A percentile compares a stretch with the other conserved stretches of the same genome.
Evolutionary conservation across 2,113 vertebrate species (phyloP).

Genomic region (Pyrgilauda ruficollis): DNA sequence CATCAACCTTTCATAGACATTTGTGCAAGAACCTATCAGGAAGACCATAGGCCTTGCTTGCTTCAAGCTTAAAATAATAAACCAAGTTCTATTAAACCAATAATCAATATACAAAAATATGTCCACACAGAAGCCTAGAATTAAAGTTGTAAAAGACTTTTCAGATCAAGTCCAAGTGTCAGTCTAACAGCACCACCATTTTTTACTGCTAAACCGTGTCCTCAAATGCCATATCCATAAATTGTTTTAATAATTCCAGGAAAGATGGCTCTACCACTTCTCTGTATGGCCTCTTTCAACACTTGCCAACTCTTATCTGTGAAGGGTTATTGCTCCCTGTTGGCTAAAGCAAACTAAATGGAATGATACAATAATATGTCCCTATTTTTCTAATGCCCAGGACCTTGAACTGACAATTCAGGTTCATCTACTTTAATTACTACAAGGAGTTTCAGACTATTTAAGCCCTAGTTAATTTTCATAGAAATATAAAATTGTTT

Average conservation of each 20-base stretch:
- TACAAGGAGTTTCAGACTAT: background rate
- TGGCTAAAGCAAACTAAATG: background rate
- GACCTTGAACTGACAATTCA: background rate
- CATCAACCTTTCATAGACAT: background rate
- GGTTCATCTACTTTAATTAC: background rate
- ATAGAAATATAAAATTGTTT: background rate
- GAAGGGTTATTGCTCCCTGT: background rate
- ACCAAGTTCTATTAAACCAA: background rate
- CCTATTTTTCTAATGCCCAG: background rate
- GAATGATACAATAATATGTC: background rate
- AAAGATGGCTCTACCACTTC: background rate
- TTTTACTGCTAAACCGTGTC: background rate
- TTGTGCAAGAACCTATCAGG: background rate
- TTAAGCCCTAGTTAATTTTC: background rate
- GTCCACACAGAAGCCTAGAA: accelerated
- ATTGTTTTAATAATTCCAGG: background rate
- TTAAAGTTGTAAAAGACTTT: background rate
- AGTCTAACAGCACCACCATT: background rate
- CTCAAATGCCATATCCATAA: background rate
- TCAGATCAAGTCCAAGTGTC: background rate
- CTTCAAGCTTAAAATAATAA: background rate
- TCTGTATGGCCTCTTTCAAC: background rate
- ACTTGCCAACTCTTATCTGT: background rate
- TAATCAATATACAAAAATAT: background rate
- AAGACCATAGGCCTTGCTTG: background rate